These are phyloP conservation scores for Malurus alboscapulatus DNA, from an alignment of 2,113 vertebrate genomes.

Conservation along the genomic window DNA sequence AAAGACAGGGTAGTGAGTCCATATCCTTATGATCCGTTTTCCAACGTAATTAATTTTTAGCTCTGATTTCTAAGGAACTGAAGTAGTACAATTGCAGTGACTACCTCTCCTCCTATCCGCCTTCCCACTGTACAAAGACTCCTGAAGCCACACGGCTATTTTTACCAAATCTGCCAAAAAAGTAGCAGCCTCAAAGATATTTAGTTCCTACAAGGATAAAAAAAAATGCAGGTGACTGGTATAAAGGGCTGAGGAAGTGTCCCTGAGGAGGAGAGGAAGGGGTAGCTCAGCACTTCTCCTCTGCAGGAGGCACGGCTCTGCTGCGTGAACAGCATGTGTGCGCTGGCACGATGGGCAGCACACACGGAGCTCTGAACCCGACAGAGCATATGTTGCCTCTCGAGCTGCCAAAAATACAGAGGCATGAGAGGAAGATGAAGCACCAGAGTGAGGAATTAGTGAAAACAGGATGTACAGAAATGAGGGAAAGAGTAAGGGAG, in stretches of 20 bases:
- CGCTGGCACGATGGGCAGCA: neutral
- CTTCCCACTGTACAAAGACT: neutral
- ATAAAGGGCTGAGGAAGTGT: neutral
- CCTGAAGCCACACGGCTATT: neutral
- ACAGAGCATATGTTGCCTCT: neutral
- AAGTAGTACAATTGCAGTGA: neutral
- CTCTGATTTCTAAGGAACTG: neutral
- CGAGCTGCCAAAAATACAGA: slow-evolving; percentile 6
- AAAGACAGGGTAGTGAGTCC: neutral
- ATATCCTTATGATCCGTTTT: neutral
- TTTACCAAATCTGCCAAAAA: neutral
- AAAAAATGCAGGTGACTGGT: neutral
- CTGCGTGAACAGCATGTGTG: neutral
- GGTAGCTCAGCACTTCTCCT: neutral
- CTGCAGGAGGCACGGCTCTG: fast-evolving
- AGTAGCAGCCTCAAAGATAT: neutral
- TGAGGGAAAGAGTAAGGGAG: neutral
- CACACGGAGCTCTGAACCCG: neutral
- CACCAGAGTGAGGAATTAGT: neutral
- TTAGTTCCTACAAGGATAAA: neutral
- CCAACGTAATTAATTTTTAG: neutral
- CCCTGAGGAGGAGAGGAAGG: neutral
- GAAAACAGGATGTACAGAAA: neutral
- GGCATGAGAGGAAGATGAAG: neutral
- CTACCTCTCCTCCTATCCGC: neutral